Evolutionary conservation across 2,113 vertebrate species (phyloP).

Genomic region (Tamias sibiricus): DNA sequence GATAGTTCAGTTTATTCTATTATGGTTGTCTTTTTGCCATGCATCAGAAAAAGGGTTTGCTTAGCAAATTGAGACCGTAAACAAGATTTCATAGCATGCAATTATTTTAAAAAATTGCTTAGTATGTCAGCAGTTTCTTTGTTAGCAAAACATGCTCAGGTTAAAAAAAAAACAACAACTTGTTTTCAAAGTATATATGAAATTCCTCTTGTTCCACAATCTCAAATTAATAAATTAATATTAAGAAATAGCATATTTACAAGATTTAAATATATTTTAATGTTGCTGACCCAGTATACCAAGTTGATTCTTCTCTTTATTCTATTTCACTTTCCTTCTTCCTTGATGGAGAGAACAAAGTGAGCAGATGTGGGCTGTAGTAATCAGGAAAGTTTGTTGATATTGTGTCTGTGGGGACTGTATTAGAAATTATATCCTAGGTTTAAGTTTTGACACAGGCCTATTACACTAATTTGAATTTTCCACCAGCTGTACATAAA

Average conservation of each 20-base stretch:
- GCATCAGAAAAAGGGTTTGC: background rate
- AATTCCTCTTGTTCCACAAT: background rate
- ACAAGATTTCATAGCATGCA: background rate
- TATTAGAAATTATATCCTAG: background rate
- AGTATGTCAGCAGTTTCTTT: background rate
- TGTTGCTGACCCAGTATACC: background rate
- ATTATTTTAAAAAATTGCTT: background rate
- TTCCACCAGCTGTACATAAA: background rate
- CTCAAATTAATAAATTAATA: background rate
- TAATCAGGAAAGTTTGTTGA: background rate
- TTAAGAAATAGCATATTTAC: background rate
- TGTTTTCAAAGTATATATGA: background rate
- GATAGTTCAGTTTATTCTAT: background rate
- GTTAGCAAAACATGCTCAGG: background rate
- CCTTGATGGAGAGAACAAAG: background rate
- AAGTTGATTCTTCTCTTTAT: background rate
- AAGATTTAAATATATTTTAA: background rate
- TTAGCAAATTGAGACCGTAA: background rate
- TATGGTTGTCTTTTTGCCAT: background rate
- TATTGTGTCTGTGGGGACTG: background rate
- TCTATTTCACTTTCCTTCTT: background rate
- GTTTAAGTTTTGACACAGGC: background rate
- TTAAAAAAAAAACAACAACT: background rate
- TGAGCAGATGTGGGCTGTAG: background rate
- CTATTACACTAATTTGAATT: background rate